Conservation (phyloP, 2,797 vertebrate genomes). For the Acanthurus leucopareius region DNA sequence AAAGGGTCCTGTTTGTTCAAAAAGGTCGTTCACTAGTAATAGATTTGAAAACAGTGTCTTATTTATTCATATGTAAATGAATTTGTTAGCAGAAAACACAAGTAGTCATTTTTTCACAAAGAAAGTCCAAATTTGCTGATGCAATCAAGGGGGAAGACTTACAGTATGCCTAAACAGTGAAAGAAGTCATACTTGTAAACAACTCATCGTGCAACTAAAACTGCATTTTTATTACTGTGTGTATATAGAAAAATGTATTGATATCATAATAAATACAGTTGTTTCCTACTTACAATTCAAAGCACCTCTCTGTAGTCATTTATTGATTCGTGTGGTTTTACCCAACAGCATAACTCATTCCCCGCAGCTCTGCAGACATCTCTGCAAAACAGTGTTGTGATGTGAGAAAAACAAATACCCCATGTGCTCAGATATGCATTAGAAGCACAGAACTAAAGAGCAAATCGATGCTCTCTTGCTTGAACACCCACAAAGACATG, state of each 20-base stretch:
- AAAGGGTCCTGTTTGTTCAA: constrained; percentile 56
- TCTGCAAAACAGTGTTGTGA: constrained; percentile 15
- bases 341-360: not conserved
- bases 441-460: constrained; percentile 1
- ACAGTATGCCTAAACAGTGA: constrained; percentile 64
- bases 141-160: constrained; percentile 81
- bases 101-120: constrained; percentile 40
- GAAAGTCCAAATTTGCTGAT: constrained; percentile 83
- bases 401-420: constrained; percentile 22
- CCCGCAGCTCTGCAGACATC: constrained; percentile 14
- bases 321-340: constrained; percentile 15
- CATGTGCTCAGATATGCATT: constrained; percentile 30
- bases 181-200: constrained; percentile 76
- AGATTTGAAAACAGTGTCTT: constrained; percentile 62
- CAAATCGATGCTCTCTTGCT: constrained; percentile 23
- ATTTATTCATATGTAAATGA: constrained; percentile 79
- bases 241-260: constrained; percentile 86
- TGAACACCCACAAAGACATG: constrained; percentile 12
- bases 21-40: constrained; percentile 62
- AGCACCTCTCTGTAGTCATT: constrained; percentile 15
- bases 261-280: constrained; percentile 88
- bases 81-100: constrained; percentile 53
- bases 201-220: constrained; percentile 82
- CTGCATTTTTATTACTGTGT: constrained; percentile 86
- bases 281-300: constrained; percentile 83